phyloP scores from a whole-genome alignment of 2,797 vertebrate genomes.

The Molossus alvarezi region DNA sequence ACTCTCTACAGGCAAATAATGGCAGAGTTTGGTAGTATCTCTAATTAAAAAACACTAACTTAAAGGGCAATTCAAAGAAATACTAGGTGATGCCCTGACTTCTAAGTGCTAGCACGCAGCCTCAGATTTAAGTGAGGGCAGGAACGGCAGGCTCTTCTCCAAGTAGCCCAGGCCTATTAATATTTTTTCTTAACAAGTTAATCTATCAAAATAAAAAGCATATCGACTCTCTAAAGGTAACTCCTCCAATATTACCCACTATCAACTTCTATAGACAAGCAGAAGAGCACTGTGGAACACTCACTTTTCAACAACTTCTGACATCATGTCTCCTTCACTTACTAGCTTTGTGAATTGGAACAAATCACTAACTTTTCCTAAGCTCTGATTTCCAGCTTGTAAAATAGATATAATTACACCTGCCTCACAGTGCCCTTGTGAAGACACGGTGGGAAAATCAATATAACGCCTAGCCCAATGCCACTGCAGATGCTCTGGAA shows the following conservation, averaged over 20 bases:
- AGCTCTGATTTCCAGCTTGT: neutral
- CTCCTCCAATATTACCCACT: neutral
- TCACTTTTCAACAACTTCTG: neutral
- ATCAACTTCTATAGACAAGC: neutral
- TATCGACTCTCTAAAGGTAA: neutral
- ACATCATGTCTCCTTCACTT: neutral
- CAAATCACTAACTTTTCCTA: neutral
- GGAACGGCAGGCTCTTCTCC: neutral
- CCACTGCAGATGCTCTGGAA: neutral
- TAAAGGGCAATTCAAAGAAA: neutral
- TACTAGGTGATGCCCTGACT: no score
- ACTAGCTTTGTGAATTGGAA: neutral
- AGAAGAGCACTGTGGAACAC: neutral
- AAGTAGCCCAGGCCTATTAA: neutral
- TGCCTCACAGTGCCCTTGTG: neutral
- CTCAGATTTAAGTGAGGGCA: neutral
- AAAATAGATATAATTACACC: neutral
- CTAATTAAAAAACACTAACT: neutral
- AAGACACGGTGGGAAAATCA: neutral
- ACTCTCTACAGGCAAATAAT: neutral
- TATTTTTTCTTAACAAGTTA: constrained; percentile 26
- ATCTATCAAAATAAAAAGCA: constrained; percentile 6
- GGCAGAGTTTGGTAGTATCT: neutral
- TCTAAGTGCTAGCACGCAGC: neutral
- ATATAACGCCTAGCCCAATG: neutral